phyloP scores from a whole-genome alignment of 2,888 invertebrate species.

The Oscheius sp. region DNA sequence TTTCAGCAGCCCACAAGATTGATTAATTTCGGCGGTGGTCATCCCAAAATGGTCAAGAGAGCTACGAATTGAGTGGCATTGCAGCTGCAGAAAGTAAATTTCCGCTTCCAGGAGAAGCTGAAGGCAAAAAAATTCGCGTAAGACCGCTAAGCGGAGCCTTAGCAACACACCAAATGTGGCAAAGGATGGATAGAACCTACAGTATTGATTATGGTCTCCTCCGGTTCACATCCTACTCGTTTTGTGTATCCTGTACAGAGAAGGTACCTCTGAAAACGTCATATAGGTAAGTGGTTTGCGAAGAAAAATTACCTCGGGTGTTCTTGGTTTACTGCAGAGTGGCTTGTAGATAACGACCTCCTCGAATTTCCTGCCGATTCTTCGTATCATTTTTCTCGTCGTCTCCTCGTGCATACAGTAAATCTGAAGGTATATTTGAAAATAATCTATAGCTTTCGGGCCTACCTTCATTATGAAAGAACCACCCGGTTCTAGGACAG shows the following conservation, averaged over 20 bases:
- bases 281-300: background rate
- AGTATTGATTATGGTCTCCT: background rate
- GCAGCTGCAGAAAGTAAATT: conserved; percentile 19
- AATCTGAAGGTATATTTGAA: conserved; percentile 13
- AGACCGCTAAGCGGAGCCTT: too few species aligned
- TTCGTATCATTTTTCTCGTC: conserved; percentile 22
- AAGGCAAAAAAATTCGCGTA: background rate
- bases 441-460: background rate
- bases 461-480: conserved; percentile 36
- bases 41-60: background rate
- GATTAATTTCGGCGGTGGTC: background rate
- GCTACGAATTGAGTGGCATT: conserved; percentile 2
- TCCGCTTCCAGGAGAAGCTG: conserved; percentile 21
- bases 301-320: conserved; percentile 33
- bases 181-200: conserved; percentile 5
- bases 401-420: conserved; percentile 30
- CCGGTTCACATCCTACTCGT: background rate
- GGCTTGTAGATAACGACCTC: conserved; percentile 38
- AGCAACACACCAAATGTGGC: background rate
- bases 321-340: conserved; percentile 42
- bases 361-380: conserved; percentile 17
- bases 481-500: conserved; percentile 24
- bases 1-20: background rate
- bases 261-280: conserved; percentile 37
- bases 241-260: conserved; percentile 29